Percentiles rank a stretch among this genome's conserved stretches.
These are phyloP conservation scores for Tamias sibiricus DNA, from an alignment of 2,113 vertebrate genomes.

Conservation along the genomic window DNA sequence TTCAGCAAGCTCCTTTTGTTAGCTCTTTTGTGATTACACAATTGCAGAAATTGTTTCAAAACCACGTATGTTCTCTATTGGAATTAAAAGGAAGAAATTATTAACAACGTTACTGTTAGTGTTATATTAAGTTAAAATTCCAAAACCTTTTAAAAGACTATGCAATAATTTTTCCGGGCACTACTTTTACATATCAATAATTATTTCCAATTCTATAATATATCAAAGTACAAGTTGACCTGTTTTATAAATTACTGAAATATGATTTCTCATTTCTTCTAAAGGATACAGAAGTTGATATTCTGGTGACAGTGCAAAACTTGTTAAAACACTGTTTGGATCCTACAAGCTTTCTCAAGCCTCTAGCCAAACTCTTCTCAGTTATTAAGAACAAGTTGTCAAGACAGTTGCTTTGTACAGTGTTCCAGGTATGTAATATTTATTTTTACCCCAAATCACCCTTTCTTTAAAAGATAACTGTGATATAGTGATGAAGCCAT, in stretches of 20 bases:
- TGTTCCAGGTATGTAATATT: constrained; percentile 91
- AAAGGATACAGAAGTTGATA: constrained; percentile 95
- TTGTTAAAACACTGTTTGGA: constrained; percentile 91
- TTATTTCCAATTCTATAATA: not conserved
- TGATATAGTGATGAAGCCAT: too few species aligned
- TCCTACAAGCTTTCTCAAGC: constrained; percentile 91
- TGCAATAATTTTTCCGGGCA: constrained; percentile 11
- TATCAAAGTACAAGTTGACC: not conserved
- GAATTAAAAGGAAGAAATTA: constrained; percentile 50
- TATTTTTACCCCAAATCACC: not conserved
- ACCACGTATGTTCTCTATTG: not conserved
- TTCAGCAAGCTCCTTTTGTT: not conserved
- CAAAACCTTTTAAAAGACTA: constrained; percentile 9
- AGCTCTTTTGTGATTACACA: not conserved
- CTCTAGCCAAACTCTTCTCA: constrained; percentile 94
- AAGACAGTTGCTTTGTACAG: constrained; percentile 91
- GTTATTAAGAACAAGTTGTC: constrained; percentile 92
- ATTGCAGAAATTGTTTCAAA: not conserved
- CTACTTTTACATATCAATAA: not conserved
- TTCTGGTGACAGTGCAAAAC: constrained; percentile 96
- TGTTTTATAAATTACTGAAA: constrained; percentile 4
- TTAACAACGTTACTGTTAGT: not conserved
- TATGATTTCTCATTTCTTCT: constrained; percentile 63
- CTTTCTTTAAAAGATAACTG: not conserved
- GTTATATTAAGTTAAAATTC: constrained; percentile 59